A percentile compares a stretch with the other conserved stretches of the same genome.
Conservation (phyloP, 2,797 vertebrate genomes). For the Tadarida brasiliensis region DNA sequence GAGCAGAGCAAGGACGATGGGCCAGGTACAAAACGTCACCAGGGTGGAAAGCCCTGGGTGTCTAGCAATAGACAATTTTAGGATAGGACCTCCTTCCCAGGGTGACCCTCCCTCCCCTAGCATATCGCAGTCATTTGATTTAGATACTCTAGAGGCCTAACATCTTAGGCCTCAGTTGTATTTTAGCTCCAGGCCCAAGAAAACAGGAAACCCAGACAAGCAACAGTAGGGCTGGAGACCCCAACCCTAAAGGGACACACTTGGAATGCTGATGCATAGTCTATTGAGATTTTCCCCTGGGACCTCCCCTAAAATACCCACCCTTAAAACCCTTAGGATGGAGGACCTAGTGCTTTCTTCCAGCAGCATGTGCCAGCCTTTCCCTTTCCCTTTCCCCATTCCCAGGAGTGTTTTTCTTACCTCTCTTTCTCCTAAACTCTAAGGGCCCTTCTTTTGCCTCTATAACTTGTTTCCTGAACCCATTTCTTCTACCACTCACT, state of each 20-base stretch:
- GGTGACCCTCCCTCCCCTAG: background rate
- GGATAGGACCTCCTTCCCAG: background rate
- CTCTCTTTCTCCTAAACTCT: background rate
- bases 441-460: background rate
- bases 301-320: background rate
- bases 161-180: background rate
- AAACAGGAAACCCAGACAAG: background rate
- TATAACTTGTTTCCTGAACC: background rate
- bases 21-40: background rate
- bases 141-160: background rate
- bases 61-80: background rate
- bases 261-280: background rate
- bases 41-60: background rate
- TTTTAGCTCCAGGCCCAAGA: background rate
- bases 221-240: background rate
- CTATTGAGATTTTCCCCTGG: background rate
- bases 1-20: background rate
- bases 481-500: background rate
- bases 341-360: background rate
- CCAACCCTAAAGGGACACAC: background rate
- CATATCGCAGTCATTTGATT: background rate
- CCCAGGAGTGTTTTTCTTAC: background rate
- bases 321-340: background rate
- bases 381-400: background rate
- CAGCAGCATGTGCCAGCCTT: background rate